These are phyloP conservation scores for Conchocele bisecta DNA, from an alignment of 2,888 invertebrate species.

Conservation along the genomic window DNA sequence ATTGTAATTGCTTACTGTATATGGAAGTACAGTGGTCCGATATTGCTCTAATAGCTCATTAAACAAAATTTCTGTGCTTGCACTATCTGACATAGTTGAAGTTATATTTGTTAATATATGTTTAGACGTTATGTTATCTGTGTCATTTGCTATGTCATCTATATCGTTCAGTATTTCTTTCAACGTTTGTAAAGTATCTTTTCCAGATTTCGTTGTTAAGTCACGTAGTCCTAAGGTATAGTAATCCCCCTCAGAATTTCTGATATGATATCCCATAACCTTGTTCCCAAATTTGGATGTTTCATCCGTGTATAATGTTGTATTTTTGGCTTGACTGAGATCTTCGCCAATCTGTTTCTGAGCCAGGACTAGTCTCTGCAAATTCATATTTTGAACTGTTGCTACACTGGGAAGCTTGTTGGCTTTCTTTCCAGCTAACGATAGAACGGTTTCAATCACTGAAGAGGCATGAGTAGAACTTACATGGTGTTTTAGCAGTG, in stretches of 20 bases:
- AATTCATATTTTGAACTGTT: conserved; percentile 28
- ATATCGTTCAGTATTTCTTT: conserved; percentile 8
- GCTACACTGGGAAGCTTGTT: conserved; percentile 13
- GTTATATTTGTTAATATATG: conserved; percentile 16
- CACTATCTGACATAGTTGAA: conserved; percentile 39
- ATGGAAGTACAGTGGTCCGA: conserved; percentile 9
- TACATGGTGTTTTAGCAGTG: conserved; percentile 22
- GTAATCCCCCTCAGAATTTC: conserved; percentile 14
- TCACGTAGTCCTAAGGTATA: conserved; percentile 18
- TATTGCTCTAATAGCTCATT: conserved; percentile 33
- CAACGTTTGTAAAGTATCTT: conserved; percentile 24
- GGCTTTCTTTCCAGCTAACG: conserved; percentile 10
- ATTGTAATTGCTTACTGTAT: conserved; percentile 19
- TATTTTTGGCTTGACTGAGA: not conserved
- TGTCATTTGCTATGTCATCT: conserved; percentile 15
- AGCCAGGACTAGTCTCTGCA: conserved; percentile 26
- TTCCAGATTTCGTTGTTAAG: conserved; percentile 22
- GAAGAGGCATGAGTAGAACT: conserved; percentile 3
- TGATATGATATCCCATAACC: conserved; percentile 20
- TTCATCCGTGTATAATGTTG: conserved; percentile 30
- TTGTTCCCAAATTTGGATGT: conserved; percentile 33
- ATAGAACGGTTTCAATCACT: conserved; percentile 17
- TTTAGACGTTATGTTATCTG: conserved; percentile 4
- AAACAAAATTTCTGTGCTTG: conserved; percentile 31
- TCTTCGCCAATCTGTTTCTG: conserved; percentile 22